Base-by-base conservation (phyloP, 2,113 vertebrate genomes). In the Gulo gulo region DNA sequence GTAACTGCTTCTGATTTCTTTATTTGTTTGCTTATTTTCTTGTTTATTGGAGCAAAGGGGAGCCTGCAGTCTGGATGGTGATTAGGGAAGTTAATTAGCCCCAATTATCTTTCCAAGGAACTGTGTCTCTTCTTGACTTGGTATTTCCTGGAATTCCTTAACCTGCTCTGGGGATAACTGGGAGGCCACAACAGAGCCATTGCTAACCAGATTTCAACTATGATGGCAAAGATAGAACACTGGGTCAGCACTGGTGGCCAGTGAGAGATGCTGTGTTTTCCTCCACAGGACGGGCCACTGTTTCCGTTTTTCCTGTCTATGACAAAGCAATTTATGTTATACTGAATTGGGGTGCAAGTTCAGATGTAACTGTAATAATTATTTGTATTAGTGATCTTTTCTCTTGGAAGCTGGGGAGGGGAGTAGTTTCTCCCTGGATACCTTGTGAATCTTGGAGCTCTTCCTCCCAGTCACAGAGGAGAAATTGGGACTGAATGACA, bases 1-100 rank as follows among this genome's bases (percentile, higher is more conserved):
- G 6, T 90, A 94, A 85, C 36, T 74, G 29, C 31, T 88, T 95
- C 61, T 97, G 63, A 93, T 93, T 95, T 91, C 31, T 94, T 79
- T 65, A 76, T 92, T 80, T 93, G 50, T n/a, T 94, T 81, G 12
- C 42, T 47, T 76, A 76, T 76, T 45, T 91, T 78, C 65, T 87
- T 93, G 80, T 78, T 93, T 97, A 88, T 79, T 76, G 63, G 74
- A 90, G 42, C 71, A 74, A 92, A n/a, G 57, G 50, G 50, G 55
- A 81, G 31, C 10, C 93, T 97, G 15, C 31, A 59, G 71, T 95
- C 95, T 96, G 63, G 42, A 23, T 94, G 78, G 61, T 10, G 23
- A 87, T 89, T 94, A 83, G 86, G 83, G 21, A 91, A 82, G 47
- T 61, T 93, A 61, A 95, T 84, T 82, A 74, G 26, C 55, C 92